Base-by-base conservation (phyloP, 2,888 invertebrate genomes). In the Pseudococcus viburni region DNA sequence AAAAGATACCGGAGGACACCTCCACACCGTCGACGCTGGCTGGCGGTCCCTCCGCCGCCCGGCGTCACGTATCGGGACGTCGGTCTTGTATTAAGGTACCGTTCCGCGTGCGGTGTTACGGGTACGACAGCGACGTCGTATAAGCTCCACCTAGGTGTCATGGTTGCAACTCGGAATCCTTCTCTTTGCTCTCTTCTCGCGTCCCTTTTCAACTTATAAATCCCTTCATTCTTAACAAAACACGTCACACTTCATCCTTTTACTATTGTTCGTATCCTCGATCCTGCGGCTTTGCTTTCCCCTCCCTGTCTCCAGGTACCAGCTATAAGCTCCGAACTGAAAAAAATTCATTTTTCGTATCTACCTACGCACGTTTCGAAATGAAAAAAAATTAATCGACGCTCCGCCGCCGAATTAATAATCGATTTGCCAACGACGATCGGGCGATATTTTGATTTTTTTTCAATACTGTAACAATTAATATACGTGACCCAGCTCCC, bases 81-180 rank as follows among this genome's bases (percentile, higher is more conserved):
- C 26, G 26, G 26, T 12, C 51, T 5, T 51, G 51, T 51, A 51
- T 51, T 51, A 51, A 51, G 15, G 51, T 51, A 51, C 26, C 26
- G 26, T 33, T 33, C 26, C 26, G 26, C 26, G 26, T 33, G 26
- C 26, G 26, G 26, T 33, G 26, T 33, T 33, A 33, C 26, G 26
- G 26, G 26, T 33, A 33, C 26, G 26, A 33, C 26, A 33, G 26
- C 26, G 26, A 33, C 26, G 26, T 33, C 51, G 51, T 80, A 80
- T 80, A 87, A 87, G 87, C 87, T 87, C 87, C 87, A 87, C 87
- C 87, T 87, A 87, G 87, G 87, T 87, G 87, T 87, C 87, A 87
- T 73, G 87, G 80, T 87, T 87, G 48, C 80, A 55, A 39, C 51
- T 51, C 55, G 15, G n/a, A 33, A 39, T 51, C 48, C 84, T 51